These are phyloP conservation scores for Diarsia rubi DNA, from an alignment of 2,888 invertebrate species.

Conservation along the genomic window DNA sequence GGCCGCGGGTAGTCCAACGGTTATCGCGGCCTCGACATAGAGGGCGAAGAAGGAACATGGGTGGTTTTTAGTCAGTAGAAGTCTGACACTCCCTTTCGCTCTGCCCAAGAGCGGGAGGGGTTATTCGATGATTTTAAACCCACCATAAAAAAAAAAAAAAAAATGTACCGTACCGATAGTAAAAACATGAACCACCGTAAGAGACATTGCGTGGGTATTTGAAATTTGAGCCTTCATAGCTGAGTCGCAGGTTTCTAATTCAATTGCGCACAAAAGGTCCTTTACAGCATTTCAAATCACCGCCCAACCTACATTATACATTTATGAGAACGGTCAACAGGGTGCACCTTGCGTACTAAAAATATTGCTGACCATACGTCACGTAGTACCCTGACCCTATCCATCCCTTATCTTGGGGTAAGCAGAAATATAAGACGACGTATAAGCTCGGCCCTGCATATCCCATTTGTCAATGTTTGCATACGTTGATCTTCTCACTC, in stretches of 20 bases:
- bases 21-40: too few species aligned
- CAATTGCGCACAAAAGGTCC: neutral
- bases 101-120: too few species aligned
- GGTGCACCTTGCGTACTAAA: constrained; percentile 31
- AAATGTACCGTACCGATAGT: neutral
- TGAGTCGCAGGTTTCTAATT: neutral
- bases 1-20: too few species aligned
- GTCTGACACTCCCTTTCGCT: too few species aligned
- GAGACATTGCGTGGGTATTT: neutral
- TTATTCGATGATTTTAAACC: too few species aligned
- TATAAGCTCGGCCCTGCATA: constrained; percentile 52
- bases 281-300: neutral
- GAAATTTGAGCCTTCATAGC: neutral
- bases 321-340: constrained; percentile 33
- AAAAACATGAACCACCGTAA: neutral
- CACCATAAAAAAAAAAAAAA: too few species aligned
- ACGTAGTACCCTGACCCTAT: constrained; percentile 39
- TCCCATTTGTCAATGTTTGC: constrained; percentile 62
- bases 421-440: constrained; percentile 56
- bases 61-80: too few species aligned
- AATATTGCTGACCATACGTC: constrained; percentile 50
- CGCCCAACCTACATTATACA: neutral
- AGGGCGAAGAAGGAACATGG: too few species aligned
- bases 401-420: constrained; percentile 54
- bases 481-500: constrained; percentile 30